Evolutionary conservation across 2,113 vertebrate genomes (phyloP).

Genomic region (Trichechus manatus): DNA sequence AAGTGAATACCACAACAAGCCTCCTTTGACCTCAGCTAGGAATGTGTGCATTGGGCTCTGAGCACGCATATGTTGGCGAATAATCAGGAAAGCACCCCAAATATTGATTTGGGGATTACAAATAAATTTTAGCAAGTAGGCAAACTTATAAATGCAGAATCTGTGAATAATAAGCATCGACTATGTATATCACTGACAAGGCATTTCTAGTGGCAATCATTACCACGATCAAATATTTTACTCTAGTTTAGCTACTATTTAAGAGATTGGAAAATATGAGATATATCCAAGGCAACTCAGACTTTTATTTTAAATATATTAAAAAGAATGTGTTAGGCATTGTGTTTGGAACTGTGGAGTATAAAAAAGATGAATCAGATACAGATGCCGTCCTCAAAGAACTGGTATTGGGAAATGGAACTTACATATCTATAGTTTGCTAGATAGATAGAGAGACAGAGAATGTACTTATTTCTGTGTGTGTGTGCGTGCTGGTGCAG

Average conservation of each 20-base stretch:
- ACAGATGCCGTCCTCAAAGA: background rate
- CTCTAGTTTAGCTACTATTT: slow-evolving; percentile 4
- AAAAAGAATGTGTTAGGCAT: background rate
- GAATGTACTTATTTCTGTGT: background rate
- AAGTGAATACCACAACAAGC: background rate
- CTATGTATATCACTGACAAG: background rate
- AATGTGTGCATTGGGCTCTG: background rate
- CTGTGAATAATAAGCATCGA: background rate
- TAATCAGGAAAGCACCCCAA: background rate
- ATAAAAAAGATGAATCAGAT: slow-evolving; percentile 26
- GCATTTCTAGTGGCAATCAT: background rate
- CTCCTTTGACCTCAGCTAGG: background rate
- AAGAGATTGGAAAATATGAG: background rate
- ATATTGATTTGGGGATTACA: background rate
- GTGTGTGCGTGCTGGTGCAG: background rate
- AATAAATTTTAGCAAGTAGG: background rate
- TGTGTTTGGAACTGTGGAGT: background rate
- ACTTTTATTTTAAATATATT: slow-evolving; percentile 2
- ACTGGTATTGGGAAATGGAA: background rate
- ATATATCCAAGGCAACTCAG: background rate
- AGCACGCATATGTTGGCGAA: background rate
- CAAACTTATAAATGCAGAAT: background rate
- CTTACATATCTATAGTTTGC: background rate
- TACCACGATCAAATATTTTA: background rate
- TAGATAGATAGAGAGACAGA: background rate